Evolutionary conservation across 2,113 vertebrate species (phyloP).

Genomic region (Cyrtonyx montezumae): DNA sequence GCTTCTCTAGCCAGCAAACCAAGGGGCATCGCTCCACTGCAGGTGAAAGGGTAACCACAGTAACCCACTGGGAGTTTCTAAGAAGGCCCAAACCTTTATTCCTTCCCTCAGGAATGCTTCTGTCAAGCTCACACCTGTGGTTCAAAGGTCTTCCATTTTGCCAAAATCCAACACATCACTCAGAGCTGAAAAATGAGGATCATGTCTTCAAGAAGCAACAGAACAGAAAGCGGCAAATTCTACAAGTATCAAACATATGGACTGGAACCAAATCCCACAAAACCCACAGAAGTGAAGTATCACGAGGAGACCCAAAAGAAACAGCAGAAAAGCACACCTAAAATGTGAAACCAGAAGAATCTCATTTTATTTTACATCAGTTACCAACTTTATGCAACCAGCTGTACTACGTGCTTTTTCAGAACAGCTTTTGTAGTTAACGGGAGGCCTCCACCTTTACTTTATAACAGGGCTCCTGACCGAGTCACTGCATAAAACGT

Average conservation of each 20-base stretch:
- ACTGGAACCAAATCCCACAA: background rate
- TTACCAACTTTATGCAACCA: background rate
- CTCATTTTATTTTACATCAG: background rate
- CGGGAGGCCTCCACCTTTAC: background rate
- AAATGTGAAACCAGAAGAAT: background rate
- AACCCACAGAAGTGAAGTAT: background rate
- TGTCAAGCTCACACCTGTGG: background rate
- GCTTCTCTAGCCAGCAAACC: background rate
- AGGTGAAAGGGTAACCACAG: background rate
- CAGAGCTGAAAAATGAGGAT: background rate
- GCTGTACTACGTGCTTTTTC: background rate
- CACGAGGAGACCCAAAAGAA: background rate
- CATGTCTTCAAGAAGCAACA: background rate
- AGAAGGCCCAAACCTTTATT: background rate
- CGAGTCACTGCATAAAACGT: accelerated
- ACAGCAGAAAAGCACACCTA: background rate
- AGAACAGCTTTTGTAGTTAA: background rate
- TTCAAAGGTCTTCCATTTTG: background rate
- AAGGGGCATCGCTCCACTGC: background rate
- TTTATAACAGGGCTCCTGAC: background rate
- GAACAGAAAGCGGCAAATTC: background rate
- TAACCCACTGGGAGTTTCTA: background rate
- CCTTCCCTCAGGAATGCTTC: background rate
- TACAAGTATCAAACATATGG: background rate
- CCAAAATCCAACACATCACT: background rate